Base-by-base conservation (phyloP, 2,113 vertebrate species). In the Caloenas nicobarica region DNA sequence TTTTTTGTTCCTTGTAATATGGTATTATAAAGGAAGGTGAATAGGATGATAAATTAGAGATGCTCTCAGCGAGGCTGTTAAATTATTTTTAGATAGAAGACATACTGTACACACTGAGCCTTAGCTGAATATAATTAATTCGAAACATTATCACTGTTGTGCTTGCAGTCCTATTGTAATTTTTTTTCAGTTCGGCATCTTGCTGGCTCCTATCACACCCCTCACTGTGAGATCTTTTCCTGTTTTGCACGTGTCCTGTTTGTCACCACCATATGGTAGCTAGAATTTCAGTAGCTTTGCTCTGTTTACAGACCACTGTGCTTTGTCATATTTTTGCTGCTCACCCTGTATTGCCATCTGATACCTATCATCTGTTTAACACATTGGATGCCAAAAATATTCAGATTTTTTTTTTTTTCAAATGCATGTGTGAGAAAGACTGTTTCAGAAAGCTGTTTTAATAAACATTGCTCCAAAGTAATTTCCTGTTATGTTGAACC, bases 31-130 rank as follows among this genome's bases (percentile, higher is more conserved):
- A 95, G 88, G 92, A 96, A 97, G 91, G 95, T 95, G 91, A 97
- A 74, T 96, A 93, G 89, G 80, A 82, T 97, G 95, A 95, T 97
- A 92, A 95, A 97, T 97, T 91, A 94, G 88, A 26, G 26, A 87
- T 89, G 91, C 90, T 97, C 89, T 94, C 71, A 77, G 86, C 10
- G 23, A 96, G 93, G 94, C 96, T 95, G 86, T 89, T 88, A 85
- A 96, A 96, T 96, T 97, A 97, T 97, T 98, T 97, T 97, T 97
- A 96, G 96, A 81, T 94, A 95, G 92, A 88, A 97, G 95, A 95
- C 96, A 95, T 96, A 96, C 95, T 97, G 97, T 97, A 96, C 96
- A 91, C 93, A 90, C 76, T 85, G 91, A 93, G 96, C 71, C 81
- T 95, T 77, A 69, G 93, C 89, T 93, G 95, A 91, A 96, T 95